Conservation (phyloP, 2,113 vertebrate genomes). For the Pantherophis guttatus region DNA sequence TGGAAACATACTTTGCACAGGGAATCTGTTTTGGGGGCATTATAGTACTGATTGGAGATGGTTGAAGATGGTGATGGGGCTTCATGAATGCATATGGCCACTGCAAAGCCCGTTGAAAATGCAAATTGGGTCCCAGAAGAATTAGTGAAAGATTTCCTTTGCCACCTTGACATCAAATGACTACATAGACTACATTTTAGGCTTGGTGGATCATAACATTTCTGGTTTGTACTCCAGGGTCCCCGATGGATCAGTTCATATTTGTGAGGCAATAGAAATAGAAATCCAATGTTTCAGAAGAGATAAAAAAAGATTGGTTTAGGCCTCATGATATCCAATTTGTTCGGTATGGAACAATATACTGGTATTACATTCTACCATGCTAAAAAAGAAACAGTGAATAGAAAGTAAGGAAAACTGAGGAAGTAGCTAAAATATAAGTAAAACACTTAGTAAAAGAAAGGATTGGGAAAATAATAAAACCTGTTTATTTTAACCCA, state of each 20-base stretch:
- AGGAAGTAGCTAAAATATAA: neutral
- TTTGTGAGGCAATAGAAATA: neutral
- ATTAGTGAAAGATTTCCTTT: neutral
- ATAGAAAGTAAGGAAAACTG: neutral
- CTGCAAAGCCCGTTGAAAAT: neutral
- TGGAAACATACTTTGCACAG: neutral
- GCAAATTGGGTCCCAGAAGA: neutral
- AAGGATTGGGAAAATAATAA: neutral
- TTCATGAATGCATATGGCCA: neutral
- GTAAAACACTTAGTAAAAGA: neutral
- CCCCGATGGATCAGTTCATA: neutral
- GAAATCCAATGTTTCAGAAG: neutral
- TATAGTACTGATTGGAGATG: neutral
- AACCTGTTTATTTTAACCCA: neutral
- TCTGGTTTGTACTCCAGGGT: neutral
- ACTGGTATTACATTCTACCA: constrained; percentile 4
- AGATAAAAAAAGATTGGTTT: constrained; percentile 1
- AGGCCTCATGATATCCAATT: constrained; percentile 5
- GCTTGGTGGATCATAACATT: neutral
- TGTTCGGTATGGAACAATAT: neutral
- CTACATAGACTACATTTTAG: too few species aligned
- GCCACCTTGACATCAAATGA: neutral
- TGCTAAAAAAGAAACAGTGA: neutral
- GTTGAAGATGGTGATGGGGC: neutral
- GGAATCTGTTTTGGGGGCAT: neutral